phyloP scores from a whole-genome alignment of 2,113 vertebrate genomes.

The Hippoglossus stenolepis region DNA sequence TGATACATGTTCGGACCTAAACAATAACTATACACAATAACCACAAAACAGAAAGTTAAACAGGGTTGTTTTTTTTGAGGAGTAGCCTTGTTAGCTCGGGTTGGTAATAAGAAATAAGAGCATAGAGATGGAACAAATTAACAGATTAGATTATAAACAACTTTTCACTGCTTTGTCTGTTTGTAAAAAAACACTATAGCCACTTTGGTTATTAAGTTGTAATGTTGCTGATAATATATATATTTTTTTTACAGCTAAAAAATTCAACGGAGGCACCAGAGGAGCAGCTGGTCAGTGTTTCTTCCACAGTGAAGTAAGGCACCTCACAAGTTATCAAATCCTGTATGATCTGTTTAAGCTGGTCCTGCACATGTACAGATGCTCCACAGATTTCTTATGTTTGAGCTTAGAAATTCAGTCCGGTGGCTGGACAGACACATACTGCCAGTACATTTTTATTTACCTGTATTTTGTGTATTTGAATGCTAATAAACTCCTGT shows the following conservation, averaged over 20 bases:
- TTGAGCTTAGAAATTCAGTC: no score
- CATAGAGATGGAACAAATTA: neutral
- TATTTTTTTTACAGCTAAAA: constrained; percentile 71
- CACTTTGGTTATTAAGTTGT: neutral
- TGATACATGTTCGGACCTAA: neutral
- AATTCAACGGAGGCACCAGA: constrained; percentile 69
- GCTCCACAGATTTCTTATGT: no score
- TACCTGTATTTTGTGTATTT: neutral
- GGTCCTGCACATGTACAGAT: no score
- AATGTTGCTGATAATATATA: neutral
- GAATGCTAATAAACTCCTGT: no score
- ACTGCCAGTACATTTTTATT: neutral
- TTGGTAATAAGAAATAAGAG: neutral
- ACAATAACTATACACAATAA: neutral
- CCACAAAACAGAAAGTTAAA: neutral
- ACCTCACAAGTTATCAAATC: neutral
- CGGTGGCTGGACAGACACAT: no score
- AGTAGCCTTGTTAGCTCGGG: neutral
- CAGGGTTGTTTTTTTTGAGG: neutral
- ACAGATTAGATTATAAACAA: neutral
- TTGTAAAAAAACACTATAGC: neutral
- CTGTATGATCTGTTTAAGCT: no score
- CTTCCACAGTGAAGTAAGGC: constrained; percentile 77
- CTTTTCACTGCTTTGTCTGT: neutral
- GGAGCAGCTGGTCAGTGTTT: neutral